Base-by-base conservation (phyloP, 1,140 invertebrate species). In the Triops cancriformis region DNA sequence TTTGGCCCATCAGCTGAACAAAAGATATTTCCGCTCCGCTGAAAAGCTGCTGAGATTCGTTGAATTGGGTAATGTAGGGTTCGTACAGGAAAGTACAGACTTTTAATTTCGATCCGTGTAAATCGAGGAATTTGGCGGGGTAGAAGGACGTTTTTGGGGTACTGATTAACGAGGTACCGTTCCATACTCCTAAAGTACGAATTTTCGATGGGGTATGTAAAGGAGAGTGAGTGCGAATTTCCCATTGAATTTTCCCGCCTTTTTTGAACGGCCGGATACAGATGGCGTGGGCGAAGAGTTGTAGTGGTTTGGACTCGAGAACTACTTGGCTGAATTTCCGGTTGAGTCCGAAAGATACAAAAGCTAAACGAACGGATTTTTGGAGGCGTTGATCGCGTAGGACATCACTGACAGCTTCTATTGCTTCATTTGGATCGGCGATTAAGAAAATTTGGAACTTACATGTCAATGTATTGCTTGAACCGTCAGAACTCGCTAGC, bases 21-120 rank as follows among this genome's bases (percentile, higher is more conserved):
- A 74, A 41, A 26, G 41, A 43, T 12, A 73, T 31, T 27, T 78
- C 77, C 6, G 41, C 6, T 12, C 77, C 77, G 28, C 77, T 45
- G 26, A 23, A 26, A 64, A 64, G 9, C 18, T 18, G 51, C n/a
- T 64, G 51, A 6, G 51, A 14, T 18, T 64, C 51, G 51, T 64
- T 23, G 23, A 64, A 64, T 64, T 64, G 51, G 51, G 51, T n/a
- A 23, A 64, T 64, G 51, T 64, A 64, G 14, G 51, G 51, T 64
- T 64, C 51, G 23, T 18, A 6, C 18, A 64, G 18, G 23, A 64
- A 64, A 5, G 51, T 12, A 23, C 51, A 64, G 23, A 64, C 51
- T 64, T 64, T 64, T 6, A 64, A 14, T 64, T 18, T 5, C 2
- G 51, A 64, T 6, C 51, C 51, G 51, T 64, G 6, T 14, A 64